Percentiles rank a stretch among this genome's conserved stretches.
Evolutionary conservation across 2,113 vertebrate species (phyloP).

Genomic region (Phrynosoma platyrhinos): DNA sequence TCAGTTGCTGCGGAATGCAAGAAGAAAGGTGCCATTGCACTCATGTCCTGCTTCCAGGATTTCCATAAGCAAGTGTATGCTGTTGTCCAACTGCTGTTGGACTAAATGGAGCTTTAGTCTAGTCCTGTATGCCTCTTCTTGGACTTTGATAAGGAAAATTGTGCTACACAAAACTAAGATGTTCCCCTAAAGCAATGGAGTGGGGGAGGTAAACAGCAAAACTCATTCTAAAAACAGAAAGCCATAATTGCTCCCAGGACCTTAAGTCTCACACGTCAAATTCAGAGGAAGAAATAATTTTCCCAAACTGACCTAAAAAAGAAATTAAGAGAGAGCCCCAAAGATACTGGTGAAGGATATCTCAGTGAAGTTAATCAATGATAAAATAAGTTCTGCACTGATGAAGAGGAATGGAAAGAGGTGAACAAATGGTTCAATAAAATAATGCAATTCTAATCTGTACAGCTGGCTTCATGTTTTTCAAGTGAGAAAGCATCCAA

Average conservation of each 20-base stretch:
- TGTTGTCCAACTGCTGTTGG: too few species aligned
- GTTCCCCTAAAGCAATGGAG: too few species aligned
- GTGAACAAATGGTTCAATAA: slow-evolving; percentile 66
- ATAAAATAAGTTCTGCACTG: slow-evolving; percentile 57
- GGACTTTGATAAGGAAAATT: too few species aligned
- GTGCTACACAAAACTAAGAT: too few species aligned
- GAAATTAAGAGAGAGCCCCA: slow-evolving; percentile 45
- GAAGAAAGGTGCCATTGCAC: too few species aligned
- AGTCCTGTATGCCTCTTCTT: too few species aligned
- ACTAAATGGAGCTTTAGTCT: too few species aligned
- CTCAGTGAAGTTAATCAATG: slow-evolving; percentile 66
- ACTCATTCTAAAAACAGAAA: background rate
- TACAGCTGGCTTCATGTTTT: slow-evolving; percentile 58
- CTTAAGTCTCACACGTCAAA: too few species aligned
- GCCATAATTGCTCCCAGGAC: background rate
- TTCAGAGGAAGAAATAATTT: slow-evolving; percentile 13
- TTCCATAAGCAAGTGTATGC: too few species aligned
- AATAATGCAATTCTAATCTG: slow-evolving; percentile 66
- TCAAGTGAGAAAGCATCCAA: slow-evolving; percentile 68
- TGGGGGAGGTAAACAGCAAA: background rate
- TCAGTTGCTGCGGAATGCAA: too few species aligned
- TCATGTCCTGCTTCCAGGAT: too few species aligned
- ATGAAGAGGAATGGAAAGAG: slow-evolving; percentile 51
- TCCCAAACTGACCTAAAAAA: slow-evolving; percentile 32
- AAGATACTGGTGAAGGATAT: slow-evolving; percentile 42